Evolutionary conservation across 2,888 invertebrate genomes (phyloP).

Genomic region (Macaria notata): DNA sequence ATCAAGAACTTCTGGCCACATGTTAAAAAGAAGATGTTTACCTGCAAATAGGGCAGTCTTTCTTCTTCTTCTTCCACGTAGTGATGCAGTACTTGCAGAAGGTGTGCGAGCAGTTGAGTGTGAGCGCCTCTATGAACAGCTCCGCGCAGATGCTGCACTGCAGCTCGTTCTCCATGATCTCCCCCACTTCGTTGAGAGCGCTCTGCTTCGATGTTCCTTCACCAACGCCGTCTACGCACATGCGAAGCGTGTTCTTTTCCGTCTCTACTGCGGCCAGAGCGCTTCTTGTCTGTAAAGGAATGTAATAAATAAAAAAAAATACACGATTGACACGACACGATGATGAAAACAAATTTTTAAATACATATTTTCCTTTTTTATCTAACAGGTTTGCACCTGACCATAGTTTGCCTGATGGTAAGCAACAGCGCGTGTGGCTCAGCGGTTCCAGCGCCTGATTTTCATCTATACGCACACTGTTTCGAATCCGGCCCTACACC

Average conservation of each 20-base stretch:
- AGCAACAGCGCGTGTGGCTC: too few relatives aligned
- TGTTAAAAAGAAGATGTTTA: too few relatives aligned
- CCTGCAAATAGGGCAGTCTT: slow-evolving; percentile 87
- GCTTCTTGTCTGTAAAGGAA: slow-evolving; percentile 48
- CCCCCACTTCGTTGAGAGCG: slow-evolving; percentile 66
- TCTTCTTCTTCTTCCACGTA: slow-evolving; percentile 86
- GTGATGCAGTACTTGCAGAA: slow-evolving; percentile 88
- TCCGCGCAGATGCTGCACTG: slow-evolving; percentile 90
- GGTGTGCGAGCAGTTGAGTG: slow-evolving; percentile 88
- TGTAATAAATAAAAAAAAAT: too few relatives aligned
- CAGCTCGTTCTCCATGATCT: slow-evolving; percentile 86
- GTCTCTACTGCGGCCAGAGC: slow-evolving; percentile 56
- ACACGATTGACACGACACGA: too few relatives aligned
- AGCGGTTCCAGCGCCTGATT: too few relatives aligned
- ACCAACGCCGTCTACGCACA: slow-evolving; percentile 33
- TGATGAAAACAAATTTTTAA: too few relatives aligned
- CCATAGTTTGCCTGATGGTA: too few relatives aligned
- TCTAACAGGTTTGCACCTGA: too few relatives aligned
- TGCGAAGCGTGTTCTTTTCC: slow-evolving; percentile 53
- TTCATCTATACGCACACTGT: too few relatives aligned
- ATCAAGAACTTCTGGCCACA: too few relatives aligned
- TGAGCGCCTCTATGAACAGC: slow-evolving; percentile 86
- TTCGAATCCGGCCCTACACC: too few relatives aligned
- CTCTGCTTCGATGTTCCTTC: slow-evolving; percentile 49
- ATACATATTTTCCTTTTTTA: too few relatives aligned